phyloP scores from a whole-genome alignment of 2,113 vertebrate species.

The Electrona antarctica region DNA sequence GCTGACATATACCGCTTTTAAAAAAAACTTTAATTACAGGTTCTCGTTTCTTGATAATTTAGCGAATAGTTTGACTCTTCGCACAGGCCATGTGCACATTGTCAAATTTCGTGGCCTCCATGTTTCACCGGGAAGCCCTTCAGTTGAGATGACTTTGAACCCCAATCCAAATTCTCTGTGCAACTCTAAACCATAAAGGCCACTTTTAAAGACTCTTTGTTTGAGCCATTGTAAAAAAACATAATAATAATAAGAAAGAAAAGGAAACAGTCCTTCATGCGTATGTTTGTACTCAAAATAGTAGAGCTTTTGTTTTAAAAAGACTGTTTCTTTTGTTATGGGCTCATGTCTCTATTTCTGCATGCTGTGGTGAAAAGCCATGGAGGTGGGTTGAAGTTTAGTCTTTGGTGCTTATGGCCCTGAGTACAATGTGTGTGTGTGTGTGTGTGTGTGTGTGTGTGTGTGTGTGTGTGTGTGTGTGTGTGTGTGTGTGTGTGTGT shows the following conservation, averaged over 20 bases:
- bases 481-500: slow-evolving; percentile 3
- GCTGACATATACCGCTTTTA: no score
- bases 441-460: not conserved
- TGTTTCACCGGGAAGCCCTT: slow-evolving; percentile 64
- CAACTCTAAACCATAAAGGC: slow-evolving; percentile 66
- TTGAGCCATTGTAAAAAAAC: slow-evolving; percentile 52
- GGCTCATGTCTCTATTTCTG: slow-evolving; percentile 51
- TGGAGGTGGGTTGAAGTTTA: slow-evolving; percentile 26
- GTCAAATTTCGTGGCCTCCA: slow-evolving; percentile 35
- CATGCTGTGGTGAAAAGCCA: slow-evolving; percentile 13
- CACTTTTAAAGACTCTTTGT: slow-evolving; percentile 62
- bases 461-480: not conserved
- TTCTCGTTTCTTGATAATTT: not conserved
- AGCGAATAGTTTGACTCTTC: slow-evolving; percentile 34
- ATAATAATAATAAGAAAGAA: slow-evolving; percentile 2
- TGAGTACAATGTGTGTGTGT: not conserved
- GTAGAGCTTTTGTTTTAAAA: slow-evolving; percentile 63
- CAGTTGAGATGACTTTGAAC: slow-evolving; percentile 61
- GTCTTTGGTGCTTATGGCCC: slow-evolving; percentile 18
- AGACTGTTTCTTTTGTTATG: slow-evolving; percentile 63
- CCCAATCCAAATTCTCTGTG: slow-evolving; percentile 62
- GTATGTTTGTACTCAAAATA: slow-evolving; percentile 70
- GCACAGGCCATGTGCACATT: slow-evolving; percentile 40
- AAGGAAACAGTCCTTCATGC: slow-evolving; percentile 64
- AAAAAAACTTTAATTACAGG: no score